These are phyloP conservation scores for Oreochromis niloticus DNA, from an alignment of 2,113 vertebrate genomes.

Conservation along the genomic window DNA sequence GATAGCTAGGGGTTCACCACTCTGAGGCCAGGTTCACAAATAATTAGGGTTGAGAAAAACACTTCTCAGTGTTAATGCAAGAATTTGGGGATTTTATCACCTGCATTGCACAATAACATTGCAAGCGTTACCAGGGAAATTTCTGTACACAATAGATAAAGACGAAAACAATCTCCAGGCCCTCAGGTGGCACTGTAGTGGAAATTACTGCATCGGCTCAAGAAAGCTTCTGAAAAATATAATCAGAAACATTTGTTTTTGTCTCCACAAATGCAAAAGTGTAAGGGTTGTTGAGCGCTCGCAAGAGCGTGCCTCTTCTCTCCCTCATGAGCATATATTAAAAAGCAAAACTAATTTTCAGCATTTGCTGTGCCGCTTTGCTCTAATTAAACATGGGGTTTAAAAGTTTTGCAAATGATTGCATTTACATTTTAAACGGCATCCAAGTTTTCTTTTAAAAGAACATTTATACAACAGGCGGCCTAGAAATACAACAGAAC, in stretches of 20 bases:
- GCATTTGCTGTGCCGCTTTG: background rate
- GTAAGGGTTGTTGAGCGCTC: background rate
- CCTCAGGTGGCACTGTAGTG: background rate
- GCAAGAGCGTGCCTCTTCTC: background rate
- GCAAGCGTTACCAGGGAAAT: background rate
- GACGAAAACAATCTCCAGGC: background rate
- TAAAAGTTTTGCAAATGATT: background rate
- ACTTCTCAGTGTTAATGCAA: background rate
- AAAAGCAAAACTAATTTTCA: background rate
- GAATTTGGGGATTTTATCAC: background rate
- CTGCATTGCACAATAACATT: background rate
- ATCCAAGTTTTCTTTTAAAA: background rate
- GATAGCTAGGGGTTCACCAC: background rate
- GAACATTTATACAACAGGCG: background rate
- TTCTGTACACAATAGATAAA: background rate
- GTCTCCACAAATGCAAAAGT: background rate
- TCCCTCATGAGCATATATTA: background rate
- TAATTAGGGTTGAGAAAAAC: background rate
- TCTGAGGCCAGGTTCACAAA: background rate
- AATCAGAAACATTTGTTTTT: background rate
- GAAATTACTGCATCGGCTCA: background rate
- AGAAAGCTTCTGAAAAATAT: background rate
- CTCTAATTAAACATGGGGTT: background rate
- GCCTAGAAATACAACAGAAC: background rate
- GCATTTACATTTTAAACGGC: background rate